Evolutionary conservation across 2,113 vertebrate species (phyloP).

Genomic region (Microtus pennsylvanicus): DNA sequence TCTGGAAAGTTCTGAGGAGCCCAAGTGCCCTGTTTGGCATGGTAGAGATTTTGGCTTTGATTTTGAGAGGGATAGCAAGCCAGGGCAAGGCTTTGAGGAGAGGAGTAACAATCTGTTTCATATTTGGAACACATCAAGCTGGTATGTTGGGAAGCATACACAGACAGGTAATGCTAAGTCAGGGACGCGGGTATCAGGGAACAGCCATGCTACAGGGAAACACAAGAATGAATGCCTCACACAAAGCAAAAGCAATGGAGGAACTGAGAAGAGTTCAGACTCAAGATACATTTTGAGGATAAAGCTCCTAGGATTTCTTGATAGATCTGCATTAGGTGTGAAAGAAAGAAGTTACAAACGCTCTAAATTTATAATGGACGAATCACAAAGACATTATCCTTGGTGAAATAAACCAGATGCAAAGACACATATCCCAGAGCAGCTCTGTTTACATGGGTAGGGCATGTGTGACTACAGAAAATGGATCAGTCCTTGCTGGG

Average conservation of each 20-base stretch:
- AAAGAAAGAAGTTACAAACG: not conserved
- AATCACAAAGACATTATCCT: not conserved
- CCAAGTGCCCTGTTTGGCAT: too few relatives aligned
- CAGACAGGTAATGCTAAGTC: not conserved
- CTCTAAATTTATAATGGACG: not conserved
- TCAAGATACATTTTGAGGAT: not conserved
- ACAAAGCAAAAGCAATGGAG: not conserved
- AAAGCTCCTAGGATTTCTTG: not conserved
- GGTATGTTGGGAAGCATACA: not conserved
- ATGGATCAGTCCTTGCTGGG: not conserved
- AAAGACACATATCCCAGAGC: not conserved
- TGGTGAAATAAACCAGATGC: not conserved
- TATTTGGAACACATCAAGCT: not conserved
- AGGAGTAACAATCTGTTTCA: not conserved
- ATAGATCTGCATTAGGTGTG: not conserved
- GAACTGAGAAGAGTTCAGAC: not conserved
- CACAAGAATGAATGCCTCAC: too few relatives aligned
- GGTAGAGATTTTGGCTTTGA: not conserved
- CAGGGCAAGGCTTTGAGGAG: not conserved
- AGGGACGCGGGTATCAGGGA: not conserved
- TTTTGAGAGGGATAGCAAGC: not conserved
- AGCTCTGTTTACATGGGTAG: not conserved
- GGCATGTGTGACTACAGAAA: not conserved
- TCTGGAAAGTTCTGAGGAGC: not conserved
- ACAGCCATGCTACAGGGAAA: not conserved